phyloP scores from a whole-genome alignment of 2,113 vertebrate genomes.

The Bos javanicus region DNA sequence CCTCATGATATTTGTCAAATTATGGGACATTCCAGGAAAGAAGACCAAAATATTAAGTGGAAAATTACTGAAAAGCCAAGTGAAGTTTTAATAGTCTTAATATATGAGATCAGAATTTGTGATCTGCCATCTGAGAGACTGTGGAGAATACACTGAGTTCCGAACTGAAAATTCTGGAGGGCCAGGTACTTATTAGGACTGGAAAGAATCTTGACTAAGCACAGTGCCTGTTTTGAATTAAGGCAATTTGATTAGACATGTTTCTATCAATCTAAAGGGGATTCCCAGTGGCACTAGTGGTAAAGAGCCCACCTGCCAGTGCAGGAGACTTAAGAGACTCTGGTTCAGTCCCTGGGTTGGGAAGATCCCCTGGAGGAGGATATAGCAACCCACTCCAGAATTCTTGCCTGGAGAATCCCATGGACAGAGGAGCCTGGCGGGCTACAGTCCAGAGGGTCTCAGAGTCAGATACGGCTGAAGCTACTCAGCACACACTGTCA shows the following conservation, averaged over 20 bases:
- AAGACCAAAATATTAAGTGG: background rate
- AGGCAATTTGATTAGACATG: background rate
- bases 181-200: background rate
- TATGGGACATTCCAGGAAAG: background rate
- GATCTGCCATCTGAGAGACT: background rate
- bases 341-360: background rate
- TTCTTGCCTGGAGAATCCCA: background rate
- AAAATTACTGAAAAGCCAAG: background rate
- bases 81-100: background rate
- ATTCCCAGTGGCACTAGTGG: background rate
- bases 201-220: background rate
- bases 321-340: background rate
- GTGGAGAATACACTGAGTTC: background rate
- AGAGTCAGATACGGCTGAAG: background rate
- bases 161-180: background rate
- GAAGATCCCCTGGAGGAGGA: background rate
- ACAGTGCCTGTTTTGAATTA: background rate
- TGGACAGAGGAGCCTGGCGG: background rate
- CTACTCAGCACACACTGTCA: background rate
- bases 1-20: background rate
- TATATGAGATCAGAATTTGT: background rate
- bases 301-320: background rate
- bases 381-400: background rate
- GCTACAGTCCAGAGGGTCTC: background rate
- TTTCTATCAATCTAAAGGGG: background rate